These are phyloP conservation scores for Alcedo quadribrachys DNA, from an alignment of 2,797 vertebrate genomes.

Conservation along the genomic window DNA sequence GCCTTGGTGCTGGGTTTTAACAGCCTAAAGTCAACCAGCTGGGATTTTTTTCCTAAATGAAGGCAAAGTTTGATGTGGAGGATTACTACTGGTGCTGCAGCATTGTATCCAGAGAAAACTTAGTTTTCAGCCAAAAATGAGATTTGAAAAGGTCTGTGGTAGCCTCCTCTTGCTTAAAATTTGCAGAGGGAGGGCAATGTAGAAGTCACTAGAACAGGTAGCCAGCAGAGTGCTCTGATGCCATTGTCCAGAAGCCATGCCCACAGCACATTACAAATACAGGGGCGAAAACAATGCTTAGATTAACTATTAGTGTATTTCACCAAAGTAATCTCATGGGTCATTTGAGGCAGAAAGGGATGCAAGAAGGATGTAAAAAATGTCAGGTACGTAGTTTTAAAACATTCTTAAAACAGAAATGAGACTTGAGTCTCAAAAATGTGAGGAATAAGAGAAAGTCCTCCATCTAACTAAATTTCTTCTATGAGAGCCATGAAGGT, in stretches of 20 bases:
- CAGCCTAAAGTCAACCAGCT: neutral
- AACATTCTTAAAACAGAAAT: neutral
- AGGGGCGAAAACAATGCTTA: neutral
- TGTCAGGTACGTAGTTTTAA: neutral
- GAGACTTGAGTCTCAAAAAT: neutral
- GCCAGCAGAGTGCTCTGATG: neutral
- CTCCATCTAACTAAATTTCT: neutral
- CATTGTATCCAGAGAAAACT: neutral
- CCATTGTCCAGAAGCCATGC: neutral
- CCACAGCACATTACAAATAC: neutral
- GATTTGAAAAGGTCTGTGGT: neutral
- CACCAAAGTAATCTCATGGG: conserved; percentile 7
- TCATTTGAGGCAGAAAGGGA: neutral
- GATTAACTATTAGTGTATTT: neutral
- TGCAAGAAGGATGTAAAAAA: conserved; percentile 38
- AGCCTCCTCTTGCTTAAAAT: neutral
- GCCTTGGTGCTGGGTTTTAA: neutral
- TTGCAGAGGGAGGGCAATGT: neutral
- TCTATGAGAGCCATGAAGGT: neutral
- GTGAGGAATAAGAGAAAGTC: neutral
- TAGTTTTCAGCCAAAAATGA: neutral
- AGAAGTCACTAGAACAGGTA: neutral
- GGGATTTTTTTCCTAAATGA: neutral
- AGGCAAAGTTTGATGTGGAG: neutral
- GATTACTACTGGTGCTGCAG: neutral